A percentile compares a stretch with the other conserved stretches of the same genome.
Conservation (phyloP, 2,113 vertebrate species). For the Noctilio leporinus region DNA sequence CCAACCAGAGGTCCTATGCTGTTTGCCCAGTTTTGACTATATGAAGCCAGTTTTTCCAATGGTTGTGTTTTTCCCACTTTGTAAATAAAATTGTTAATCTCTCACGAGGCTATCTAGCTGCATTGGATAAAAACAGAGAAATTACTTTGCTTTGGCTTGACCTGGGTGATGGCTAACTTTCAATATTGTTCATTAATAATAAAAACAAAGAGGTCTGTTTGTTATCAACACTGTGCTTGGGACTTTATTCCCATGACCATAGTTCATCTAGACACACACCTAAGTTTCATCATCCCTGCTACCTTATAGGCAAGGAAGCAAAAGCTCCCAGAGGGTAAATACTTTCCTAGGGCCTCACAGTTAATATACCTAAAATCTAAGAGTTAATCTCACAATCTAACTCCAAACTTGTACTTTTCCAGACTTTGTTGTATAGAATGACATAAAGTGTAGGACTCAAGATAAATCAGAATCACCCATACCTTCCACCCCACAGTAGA, state of each 20-base stretch:
- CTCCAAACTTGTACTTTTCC: background rate
- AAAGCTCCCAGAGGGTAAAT: background rate
- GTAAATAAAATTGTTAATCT: conserved; percentile 65
- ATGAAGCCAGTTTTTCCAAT: background rate
- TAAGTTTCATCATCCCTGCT: background rate
- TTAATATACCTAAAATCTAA: background rate
- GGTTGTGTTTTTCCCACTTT: conserved; percentile 24
- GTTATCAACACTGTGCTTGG: background rate
- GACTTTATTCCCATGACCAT: background rate
- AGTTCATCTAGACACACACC: background rate
- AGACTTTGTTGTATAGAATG: background rate
- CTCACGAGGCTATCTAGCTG: background rate
- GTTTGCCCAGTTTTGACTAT: background rate
- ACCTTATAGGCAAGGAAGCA: background rate
- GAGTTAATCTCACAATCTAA: background rate
- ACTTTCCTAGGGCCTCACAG: background rate
- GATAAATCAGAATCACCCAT: background rate
- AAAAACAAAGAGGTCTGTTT: background rate
- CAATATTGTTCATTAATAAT: background rate
- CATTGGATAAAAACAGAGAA: background rate
- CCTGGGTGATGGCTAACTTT: background rate
- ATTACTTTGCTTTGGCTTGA: background rate
- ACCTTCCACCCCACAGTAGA: background rate
- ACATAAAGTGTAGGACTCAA: background rate
- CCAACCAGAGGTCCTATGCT: background rate